Base-by-base conservation (phyloP, 2,797 vertebrate species). In the Gambelia wislizenii region DNA sequence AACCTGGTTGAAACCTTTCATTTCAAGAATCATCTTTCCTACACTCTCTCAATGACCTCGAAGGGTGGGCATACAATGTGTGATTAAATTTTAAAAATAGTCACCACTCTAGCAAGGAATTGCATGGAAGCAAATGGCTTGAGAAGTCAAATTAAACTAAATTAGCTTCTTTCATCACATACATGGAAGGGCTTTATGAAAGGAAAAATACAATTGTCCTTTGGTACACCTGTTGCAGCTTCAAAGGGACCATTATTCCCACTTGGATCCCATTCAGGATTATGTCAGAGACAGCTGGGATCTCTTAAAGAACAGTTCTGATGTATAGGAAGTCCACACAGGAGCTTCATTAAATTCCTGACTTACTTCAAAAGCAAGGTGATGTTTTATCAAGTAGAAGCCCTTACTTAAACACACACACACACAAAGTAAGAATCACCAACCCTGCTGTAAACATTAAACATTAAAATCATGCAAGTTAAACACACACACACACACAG, bases 231-330 rank as follows among this genome's bases (percentile, higher is more conserved):
- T 88, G 87, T 83, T 83, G 80, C 69, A 6, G 39, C 69, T 94
- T 95, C 95, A 96, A 96, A 96, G 94, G 16, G 2, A 92, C 70
- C 90, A 89, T 93, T 96, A 92, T 95, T 96, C 95, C 93, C 90
- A 90, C 88, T 93, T 85, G 85, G 92, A 93, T 80, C 22, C 85
- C 87, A 90, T 89, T 92, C 88, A 93, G 87, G 79, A 91, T 42
- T 70, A 86, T 87, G 59, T 70, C 59, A 52, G 90, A 94, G 93
- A 69, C 94, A 94, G 93, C 93, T 94, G 94, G 91, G 83, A 88
- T 94, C 90, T 85, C 94, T 92, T 92, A 93, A 95, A 84, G 13
- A 44, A 56, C 16, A 2, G 67, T 49, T 39, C 85, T 80, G 80
- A 77, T 89, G 83, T 76, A 90, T 91, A 95, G 93, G 93, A 95